A percentile compares a stretch with the other conserved stretches of the same genome.
Conservation (phyloP, 1,140 invertebrate genomes). For the Camponotus pennsylvanicus region DNA sequence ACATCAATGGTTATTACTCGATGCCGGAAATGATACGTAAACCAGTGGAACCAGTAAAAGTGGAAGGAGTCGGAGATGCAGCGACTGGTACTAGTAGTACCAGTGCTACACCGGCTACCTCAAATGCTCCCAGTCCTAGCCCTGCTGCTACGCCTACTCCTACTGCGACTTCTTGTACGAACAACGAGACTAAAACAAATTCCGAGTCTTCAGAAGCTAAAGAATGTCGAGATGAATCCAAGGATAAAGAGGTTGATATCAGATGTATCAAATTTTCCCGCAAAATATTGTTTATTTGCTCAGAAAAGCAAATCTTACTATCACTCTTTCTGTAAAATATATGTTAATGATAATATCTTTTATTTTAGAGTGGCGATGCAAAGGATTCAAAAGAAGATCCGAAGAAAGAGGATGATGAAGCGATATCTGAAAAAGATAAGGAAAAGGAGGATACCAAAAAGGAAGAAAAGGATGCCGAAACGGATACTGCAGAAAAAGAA, state of each 20-base stretch:
- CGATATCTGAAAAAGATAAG: constrained; percentile 78
- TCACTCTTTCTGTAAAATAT: neutral
- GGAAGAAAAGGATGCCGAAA: constrained; percentile 79
- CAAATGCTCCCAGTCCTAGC: constrained; percentile 90
- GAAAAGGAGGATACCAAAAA: constrained; percentile 79
- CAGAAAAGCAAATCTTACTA: neutral
- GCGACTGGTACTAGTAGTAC: constrained; percentile 86
- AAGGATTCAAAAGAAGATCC: constrained; percentile 84
- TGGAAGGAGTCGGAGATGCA: constrained; percentile 78
- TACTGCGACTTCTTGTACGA: constrained; percentile 79
- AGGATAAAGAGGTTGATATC: constrained; percentile 81
- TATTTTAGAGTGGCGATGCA: constrained; percentile 76
- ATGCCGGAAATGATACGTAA: constrained; percentile 97
- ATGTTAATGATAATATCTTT: neutral
- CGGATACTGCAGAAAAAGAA: constrained; percentile 67
- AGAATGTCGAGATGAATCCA: constrained; percentile 86
- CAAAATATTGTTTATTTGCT: neutral
- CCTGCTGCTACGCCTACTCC: constrained; percentile 87
- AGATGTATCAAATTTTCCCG: neutral
- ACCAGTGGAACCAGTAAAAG: constrained; percentile 89
- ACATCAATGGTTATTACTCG: constrained; percentile 98
- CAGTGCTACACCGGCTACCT: constrained; percentile 89
- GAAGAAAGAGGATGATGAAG: constrained; percentile 78
- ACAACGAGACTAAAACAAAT: constrained; percentile 75
- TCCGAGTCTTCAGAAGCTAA: constrained; percentile 79